These are phyloP conservation scores for Eupeodes luniger DNA, from an alignment of 2,888 invertebrate species.

Conservation along the genomic window DNA sequence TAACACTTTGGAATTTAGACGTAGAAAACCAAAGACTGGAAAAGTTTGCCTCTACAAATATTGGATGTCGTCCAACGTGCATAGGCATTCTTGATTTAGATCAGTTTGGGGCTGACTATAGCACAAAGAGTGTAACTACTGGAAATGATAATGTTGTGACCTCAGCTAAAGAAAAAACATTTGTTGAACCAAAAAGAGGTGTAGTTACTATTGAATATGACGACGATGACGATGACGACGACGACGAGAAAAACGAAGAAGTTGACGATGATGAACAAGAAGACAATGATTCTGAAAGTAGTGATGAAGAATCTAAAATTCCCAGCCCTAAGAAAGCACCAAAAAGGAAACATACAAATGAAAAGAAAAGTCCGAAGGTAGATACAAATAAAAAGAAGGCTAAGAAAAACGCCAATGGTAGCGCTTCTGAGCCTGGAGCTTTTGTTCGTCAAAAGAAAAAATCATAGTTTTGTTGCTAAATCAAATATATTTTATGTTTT, in stretches of 20 bases:
- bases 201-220: constrained; percentile 82
- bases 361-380: neutral
- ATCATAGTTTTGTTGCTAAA: neutral
- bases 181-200: constrained; percentile 75
- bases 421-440: neutral
- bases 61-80: constrained; percentile 90
- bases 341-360: constrained; percentile 3
- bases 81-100: constrained; percentile 86
- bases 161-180: constrained; percentile 13
- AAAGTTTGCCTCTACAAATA: constrained; percentile 86
- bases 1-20: constrained; percentile 89
- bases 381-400: neutral
- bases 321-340: neutral
- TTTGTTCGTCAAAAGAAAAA: constrained; percentile 20
- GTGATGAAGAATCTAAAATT: constrained; percentile 48
- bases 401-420: neutral
- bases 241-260: constrained; percentile 66
- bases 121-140: neutral
- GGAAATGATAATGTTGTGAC: neutral
- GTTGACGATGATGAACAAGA: constrained; percentile 29
- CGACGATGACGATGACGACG: constrained; percentile 65
- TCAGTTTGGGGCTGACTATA: constrained; percentile 78
- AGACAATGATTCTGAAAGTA: constrained; percentile 39
- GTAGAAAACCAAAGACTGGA: constrained; percentile 81
- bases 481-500: neutral